A percentile compares a stretch with the other conserved stretches of the same genome.
Evolutionary conservation across 1,140 invertebrate genomes (phyloP).

Genomic region (Lutraria rhynchaena): DNA sequence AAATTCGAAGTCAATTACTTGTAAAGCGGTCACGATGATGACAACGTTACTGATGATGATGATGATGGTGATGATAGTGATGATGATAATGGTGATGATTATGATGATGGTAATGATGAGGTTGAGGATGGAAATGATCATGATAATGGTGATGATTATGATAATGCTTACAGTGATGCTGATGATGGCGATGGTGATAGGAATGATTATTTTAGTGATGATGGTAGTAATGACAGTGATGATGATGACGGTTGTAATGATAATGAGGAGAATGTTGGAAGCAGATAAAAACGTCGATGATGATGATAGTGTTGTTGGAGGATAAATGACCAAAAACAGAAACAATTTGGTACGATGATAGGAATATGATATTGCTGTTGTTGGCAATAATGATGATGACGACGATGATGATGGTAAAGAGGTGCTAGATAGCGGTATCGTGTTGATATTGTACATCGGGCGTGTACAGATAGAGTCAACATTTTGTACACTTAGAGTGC

Average conservation of each 20-base stretch:
- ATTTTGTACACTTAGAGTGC: too few relatives aligned
- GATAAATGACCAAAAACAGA: too few relatives aligned
- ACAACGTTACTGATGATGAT: neutral
- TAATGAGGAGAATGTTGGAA: conserved; percentile 12
- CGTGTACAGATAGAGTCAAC: too few relatives aligned
- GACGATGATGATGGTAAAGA: conserved; percentile 3
- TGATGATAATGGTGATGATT: neutral
- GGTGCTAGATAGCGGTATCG: too few relatives aligned
- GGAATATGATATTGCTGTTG: neutral
- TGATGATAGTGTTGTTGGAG: neutral
- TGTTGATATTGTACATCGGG: too few relatives aligned
- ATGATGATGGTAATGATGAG: conserved; percentile 9
- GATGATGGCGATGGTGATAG: conserved; percentile 7
- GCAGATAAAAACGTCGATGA: conserved; percentile 1
- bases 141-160: conserved; percentile 1
- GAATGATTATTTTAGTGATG: neutral
- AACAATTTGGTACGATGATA: too few relatives aligned
- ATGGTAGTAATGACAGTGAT: conserved; percentile 8
- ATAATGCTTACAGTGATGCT: neutral
- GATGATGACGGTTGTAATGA: conserved; percentile 15
- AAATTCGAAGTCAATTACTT: too few relatives aligned
- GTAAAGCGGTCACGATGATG: too few relatives aligned
- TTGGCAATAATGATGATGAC: conserved; percentile 2
- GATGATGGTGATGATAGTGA: conserved; percentile 1
- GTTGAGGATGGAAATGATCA: conserved; percentile 1